Evolutionary conservation across 2,113 vertebrate species (phyloP), one percentile per base, ranked within the genome.

Genomic region (Chionis minor): DNA sequence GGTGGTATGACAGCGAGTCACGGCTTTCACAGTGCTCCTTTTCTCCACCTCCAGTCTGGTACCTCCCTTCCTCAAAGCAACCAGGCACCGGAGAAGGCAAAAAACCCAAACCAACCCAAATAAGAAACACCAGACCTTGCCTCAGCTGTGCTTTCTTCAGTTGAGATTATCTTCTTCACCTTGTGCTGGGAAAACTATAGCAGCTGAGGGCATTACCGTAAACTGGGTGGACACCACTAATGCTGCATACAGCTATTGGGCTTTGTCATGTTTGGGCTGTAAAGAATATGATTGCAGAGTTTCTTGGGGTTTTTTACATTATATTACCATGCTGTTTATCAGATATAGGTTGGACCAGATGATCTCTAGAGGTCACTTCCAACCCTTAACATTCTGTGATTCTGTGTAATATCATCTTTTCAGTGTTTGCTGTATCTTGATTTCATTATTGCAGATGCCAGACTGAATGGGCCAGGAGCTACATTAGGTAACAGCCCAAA

Each of bases 371-470:
- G 38, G 38, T 38, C 38, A 8, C 38, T 38, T 38, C 38, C 38
- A 38, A 38, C 38, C 38, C 38, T 38, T 8, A 38, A 38, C 38
- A 38, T 38, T 38, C 38, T 38, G 38, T 38, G 38, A 38, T 38
- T 38, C 38, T 38, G 38, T 38, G 38, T 38, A 38, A 38, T 38
- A 38, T 38, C 38, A 38, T 14, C 10, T 54, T 77, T 52, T 28
- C 49, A 23, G 4, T 65, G 20, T 35, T 94, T 86, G n/a, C 52
- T 66, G 2, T 30, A 10, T 22, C 63, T 42, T 17, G 33, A 40
- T 86, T 71, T 70, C 24, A 8, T 66, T 69, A 42, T 90, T 94
- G 70, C 92, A 97, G 97, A 87, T 73, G 22, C 74, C 58, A 75
- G 70, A 27, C 3, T 66, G 33, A 81, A 51, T 2, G 44, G 83